These are phyloP conservation scores for Sarcophaga variegata DNA, from an alignment of 2,888 invertebrate species.

Conservation along the genomic window DNA sequence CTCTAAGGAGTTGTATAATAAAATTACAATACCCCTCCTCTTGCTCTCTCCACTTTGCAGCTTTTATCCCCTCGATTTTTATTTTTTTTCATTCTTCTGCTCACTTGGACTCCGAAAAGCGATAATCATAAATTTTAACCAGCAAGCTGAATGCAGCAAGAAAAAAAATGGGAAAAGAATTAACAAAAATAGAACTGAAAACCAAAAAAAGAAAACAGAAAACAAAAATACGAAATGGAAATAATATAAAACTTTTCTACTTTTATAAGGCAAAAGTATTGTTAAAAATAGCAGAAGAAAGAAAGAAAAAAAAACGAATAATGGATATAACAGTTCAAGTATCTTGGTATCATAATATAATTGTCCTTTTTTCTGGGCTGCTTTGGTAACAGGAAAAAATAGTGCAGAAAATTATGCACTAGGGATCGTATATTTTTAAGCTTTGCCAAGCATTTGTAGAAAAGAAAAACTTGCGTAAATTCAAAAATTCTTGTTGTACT, in stretches of 20 bases:
- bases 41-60: constrained; percentile 3
- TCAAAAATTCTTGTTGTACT: constrained; percentile 28
- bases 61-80: neutral
- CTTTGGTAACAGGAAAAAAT: constrained; percentile 6
- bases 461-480: constrained; percentile 37
- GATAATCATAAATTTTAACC: constrained; percentile 70
- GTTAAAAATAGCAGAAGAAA: constrained; percentile 23
- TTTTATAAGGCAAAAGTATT: constrained; percentile 56
- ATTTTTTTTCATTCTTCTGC: constrained; percentile 22
- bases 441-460: neutral
- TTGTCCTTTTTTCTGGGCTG: constrained; percentile 38
- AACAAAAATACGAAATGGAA: constrained; percentile 36
- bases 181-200: constrained; percentile 52
- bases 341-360: constrained; percentile 60
- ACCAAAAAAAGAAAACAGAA: constrained; percentile 13
- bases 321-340: constrained; percentile 34
- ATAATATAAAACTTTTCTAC: constrained; percentile 64
- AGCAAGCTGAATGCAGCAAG: constrained; percentile 28
- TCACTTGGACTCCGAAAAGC: constrained; percentile 51
- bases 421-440: constrained; percentile 53
- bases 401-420: constrained; percentile 61
- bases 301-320: constrained; percentile 19
- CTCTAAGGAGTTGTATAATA: constrained; percentile 67
- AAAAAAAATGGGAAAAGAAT: constrained; percentile 25
- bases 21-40: constrained; percentile 61